Conservation (phyloP, 1,140 invertebrate genomes). For the Neocloeon triangulifer region DNA sequence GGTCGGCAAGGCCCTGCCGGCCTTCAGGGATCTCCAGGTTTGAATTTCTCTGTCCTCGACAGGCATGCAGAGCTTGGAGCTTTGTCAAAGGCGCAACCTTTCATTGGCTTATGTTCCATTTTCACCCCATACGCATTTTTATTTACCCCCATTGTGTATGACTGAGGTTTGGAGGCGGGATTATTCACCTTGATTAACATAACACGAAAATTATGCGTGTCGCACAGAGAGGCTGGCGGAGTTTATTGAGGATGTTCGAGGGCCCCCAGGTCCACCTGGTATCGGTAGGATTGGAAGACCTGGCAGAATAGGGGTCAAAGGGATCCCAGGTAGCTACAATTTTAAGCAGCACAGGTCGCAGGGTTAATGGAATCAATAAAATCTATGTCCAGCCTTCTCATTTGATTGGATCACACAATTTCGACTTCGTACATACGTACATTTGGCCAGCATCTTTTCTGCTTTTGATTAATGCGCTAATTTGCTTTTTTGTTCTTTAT, state of each 20-base stretch:
- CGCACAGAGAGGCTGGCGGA: conserved; percentile 27
- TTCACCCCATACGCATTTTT: conserved; percentile 12
- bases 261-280: conserved; percentile 23
- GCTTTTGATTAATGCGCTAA: too few species aligned
- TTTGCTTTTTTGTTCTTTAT: too few species aligned
- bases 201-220: too few species aligned
- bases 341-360: too few species aligned
- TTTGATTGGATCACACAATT: too few species aligned
- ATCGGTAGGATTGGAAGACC: conserved; percentile 16
- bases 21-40: conserved; percentile 34
- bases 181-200: conserved; percentile 5
- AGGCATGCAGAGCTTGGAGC: background rate
- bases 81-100: background rate
- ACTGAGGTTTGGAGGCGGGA: conserved; percentile 8
- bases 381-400: too few species aligned
- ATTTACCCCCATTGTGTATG: conserved; percentile 15
- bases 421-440: too few species aligned
- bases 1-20: conserved; percentile 33
- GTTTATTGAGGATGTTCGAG: conserved; percentile 25
- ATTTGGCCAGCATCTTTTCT: too few species aligned
- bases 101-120: too few species aligned
- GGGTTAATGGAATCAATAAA: too few species aligned
- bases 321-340: conserved; percentile 22
- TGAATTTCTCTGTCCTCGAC: conserved; percentile 3
- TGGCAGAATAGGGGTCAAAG: conserved; percentile 17